Evolutionary conservation across 2,888 invertebrate genomes (phyloP).

Genomic region (Latrodectus hesperus): DNA sequence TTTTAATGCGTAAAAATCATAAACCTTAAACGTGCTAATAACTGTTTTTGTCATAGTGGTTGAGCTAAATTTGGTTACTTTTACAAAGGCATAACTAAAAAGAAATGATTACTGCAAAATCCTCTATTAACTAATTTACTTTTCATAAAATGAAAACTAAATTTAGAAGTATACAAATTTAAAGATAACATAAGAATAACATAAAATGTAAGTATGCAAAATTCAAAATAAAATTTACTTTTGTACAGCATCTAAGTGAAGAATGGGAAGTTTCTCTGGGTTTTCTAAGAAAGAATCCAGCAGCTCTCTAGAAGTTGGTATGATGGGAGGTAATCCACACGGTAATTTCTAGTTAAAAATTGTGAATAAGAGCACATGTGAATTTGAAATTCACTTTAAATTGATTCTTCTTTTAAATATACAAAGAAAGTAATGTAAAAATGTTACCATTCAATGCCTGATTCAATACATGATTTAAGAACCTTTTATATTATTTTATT

Average conservation of each 20-base stretch:
- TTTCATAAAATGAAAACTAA: too few relatives aligned
- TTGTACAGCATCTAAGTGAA: constrained; percentile 63
- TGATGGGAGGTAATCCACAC: constrained; percentile 60
- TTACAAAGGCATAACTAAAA: too few relatives aligned
- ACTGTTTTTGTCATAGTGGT: too few relatives aligned
- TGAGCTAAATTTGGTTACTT: too few relatives aligned
- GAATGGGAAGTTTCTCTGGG: constrained; percentile 54
- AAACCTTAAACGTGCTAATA: too few relatives aligned
- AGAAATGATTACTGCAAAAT: too few relatives aligned
- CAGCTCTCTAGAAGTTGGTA: constrained; percentile 38
- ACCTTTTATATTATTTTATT: too few relatives aligned
- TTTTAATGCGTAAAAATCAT: too few relatives aligned
- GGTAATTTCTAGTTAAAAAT: constrained; percentile 40
- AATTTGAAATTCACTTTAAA: background rate
- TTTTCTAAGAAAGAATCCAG: constrained; percentile 50
- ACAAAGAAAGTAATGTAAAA: background rate
- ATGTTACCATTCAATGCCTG: background rate
- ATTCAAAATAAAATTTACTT: constrained; percentile 18
- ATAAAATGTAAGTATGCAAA: background rate
- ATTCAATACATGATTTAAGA: too few relatives aligned
- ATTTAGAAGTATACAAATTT: background rate
- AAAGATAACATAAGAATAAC: too few relatives aligned
- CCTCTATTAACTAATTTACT: too few relatives aligned
- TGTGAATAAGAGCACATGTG: background rate
- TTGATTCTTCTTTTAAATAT: background rate